Base-by-base conservation (phyloP, 2,888 invertebrate genomes). In the Parnassius mnemosyne region DNA sequence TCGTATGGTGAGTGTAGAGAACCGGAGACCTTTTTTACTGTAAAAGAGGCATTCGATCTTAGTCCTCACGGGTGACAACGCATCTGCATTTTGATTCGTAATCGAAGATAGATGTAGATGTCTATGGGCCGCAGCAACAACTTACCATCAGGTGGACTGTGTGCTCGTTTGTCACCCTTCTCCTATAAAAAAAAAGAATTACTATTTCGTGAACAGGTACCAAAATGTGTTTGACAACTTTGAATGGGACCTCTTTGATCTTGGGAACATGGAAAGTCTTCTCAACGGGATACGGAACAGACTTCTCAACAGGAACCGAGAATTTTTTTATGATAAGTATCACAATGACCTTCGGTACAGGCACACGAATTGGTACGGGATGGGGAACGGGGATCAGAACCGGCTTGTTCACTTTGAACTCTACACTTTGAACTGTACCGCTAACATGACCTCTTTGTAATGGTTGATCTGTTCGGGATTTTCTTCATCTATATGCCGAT, bases 161-260 rank as follows among this genome's bases (percentile, higher is more conserved):
- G n/a, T n/a, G n/a, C n/a, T n/a, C n/a, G n/a, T n/a, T n/a, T n/a
- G n/a, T n/a, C n/a, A n/a, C n/a, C n/a, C n/a, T n/a, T n/a, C n/a
- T n/a, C n/a, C n/a, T n/a, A n/a, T n/a, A n/a, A n/a, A n/a, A n/a
- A n/a, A n/a, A n/a, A n/a, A n/a, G 95, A 71, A 95, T 94, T 63
- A 95, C 93, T 50, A 94, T 94, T 82, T 95, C 95, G 76, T 94
- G 94, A 3, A 95, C 94, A 0, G 95, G 95, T n/a, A 94, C 94
- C 5, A 94, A 92, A 11, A 95, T 82, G 72, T 95, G 95, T 68
- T 94, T 95, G 51, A 94, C 92, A 0, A 95, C 94, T 61, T 93
- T 93, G 25, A 95, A 94, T 1, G 95, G 95, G 3, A 94, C 94
- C 0, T 94, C 93, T 72, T 95, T 95, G 65, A 94, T 92, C 61